Evolutionary conservation across 1,140 invertebrate species (phyloP).

Genomic region (Stenopsyche tienmushanensis): DNA sequence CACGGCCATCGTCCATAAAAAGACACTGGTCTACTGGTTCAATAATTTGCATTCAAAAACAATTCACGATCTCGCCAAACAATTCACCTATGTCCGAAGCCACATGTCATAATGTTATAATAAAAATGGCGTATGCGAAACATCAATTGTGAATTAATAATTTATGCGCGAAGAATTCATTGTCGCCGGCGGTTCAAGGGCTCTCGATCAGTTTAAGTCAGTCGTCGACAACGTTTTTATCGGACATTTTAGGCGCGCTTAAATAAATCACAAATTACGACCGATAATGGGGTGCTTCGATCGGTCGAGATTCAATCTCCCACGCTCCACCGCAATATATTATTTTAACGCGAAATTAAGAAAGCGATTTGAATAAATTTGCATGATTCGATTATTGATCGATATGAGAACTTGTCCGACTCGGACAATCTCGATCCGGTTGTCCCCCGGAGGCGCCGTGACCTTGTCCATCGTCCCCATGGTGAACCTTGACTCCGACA

Average conservation of each 20-base stretch:
- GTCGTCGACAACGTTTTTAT: not conserved
- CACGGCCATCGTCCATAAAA: no score
- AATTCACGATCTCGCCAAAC: not conserved
- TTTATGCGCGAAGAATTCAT: constrained; percentile 1
- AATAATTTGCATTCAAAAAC: not conserved
- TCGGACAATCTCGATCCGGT: constrained; percentile 14
- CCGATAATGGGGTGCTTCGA: no score
- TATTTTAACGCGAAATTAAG: no score
- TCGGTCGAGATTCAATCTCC: no score
- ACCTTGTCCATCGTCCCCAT: constrained; percentile 10
- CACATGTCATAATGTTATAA: not conserved
- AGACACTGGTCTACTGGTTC: not conserved
- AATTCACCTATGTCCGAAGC: not conserved
- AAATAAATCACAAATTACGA: no score
- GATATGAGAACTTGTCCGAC: no score
- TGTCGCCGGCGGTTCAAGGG: not conserved
- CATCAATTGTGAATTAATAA: not conserved
- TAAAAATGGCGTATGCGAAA: not conserved
- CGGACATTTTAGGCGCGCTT: no score
- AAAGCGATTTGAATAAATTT: no score
- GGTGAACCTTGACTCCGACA: constrained; percentile 9
- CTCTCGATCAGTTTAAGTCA: not conserved
- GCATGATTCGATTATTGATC: no score
- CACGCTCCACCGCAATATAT: no score
- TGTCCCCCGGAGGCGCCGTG: not conserved